phyloP scores from a whole-genome alignment of 2,888 invertebrate species.

The Tenthredo amoena region DNA sequence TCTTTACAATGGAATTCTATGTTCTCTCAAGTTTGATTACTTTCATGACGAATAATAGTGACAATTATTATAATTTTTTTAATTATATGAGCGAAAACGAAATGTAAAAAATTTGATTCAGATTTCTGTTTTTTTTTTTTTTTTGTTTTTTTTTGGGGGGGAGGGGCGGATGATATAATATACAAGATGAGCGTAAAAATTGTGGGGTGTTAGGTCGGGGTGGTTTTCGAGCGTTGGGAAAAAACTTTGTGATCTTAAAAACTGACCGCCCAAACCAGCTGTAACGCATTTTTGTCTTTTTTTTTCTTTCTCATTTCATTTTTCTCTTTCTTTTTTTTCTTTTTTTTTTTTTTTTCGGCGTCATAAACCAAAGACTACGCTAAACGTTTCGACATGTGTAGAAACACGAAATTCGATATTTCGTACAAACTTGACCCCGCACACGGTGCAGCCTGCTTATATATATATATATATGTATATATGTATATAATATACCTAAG shows the following conservation, averaged over 20 bases:
- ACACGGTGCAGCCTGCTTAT: not conserved
- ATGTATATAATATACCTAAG: not conserved
- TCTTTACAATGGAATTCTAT: not conserved
- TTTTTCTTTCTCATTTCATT: not conserved
- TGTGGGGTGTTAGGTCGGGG: not conserved
- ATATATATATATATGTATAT: not conserved
- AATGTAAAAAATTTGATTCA: not conserved
- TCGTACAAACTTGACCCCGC: slow-evolving; percentile 58
- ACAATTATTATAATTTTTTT: not conserved
- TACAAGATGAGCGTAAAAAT: not conserved
- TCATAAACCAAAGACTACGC: slow-evolving; percentile 58
- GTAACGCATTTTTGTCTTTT: slow-evolving; percentile 29
- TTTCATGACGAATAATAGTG: not conserved
- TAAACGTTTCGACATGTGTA: slow-evolving; percentile 72
- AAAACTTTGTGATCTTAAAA: slow-evolving; percentile 17
- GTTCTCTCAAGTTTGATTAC: not conserved
- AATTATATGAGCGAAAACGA: not conserved
- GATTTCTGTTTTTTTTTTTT: not conserved
- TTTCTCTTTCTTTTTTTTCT: not conserved
- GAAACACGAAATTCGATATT: slow-evolving; percentile 73
- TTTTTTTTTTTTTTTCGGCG: not conserved
- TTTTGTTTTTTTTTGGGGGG: not conserved
- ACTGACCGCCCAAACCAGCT: slow-evolving; percentile 34
- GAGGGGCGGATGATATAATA: not conserved
- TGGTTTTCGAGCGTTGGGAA: not conserved